Evolutionary conservation across 2,888 invertebrate genomes (phyloP).

Genomic region (Scrobipalpa atriplicella): DNA sequence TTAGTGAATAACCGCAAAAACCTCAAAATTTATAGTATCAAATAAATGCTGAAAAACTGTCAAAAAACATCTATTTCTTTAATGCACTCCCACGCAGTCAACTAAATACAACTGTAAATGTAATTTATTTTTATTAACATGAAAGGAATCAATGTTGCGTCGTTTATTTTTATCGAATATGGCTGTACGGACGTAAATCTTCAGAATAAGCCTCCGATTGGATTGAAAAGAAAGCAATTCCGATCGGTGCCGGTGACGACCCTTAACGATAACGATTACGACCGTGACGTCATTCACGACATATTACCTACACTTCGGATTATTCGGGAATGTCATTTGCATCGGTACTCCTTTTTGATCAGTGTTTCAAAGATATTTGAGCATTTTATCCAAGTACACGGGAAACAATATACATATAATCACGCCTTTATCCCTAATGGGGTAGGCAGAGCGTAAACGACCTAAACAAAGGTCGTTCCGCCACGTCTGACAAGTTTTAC

Average conservation of each 20-base stretch:
- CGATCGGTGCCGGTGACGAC: constrained; percentile 1
- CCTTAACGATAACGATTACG: constrained; percentile 15
- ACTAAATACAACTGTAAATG: not conserved
- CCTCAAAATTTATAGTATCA: too few species aligned
- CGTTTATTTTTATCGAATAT: constrained; percentile 8
- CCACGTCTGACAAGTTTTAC: too few species aligned
- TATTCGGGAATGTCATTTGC: not conserved
- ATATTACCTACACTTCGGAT: not conserved
- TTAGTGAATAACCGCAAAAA: too few species aligned
- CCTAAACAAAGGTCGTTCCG: too few species aligned
- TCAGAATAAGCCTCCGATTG: not conserved
- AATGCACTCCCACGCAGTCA: not conserved
- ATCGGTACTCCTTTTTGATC: too few species aligned
- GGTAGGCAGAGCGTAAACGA: too few species aligned
- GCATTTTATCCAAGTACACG: too few species aligned
- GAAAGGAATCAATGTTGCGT: not conserved
- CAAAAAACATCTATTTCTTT: too few species aligned
- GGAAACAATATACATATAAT: too few species aligned
- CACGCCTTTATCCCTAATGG: too few species aligned
- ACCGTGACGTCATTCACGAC: constrained; percentile 10
- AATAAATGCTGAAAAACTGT: too few species aligned
- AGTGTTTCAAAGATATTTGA: too few species aligned
- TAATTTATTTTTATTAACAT: constrained; percentile 6
- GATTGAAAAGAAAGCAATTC: constrained; percentile 13
- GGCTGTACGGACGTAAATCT: not conserved